Evolutionary conservation across 2,888 invertebrate genomes (phyloP), one percentile per base, ranked within the genome.

Genomic region (Cataglyphis altisquamis): DNA sequence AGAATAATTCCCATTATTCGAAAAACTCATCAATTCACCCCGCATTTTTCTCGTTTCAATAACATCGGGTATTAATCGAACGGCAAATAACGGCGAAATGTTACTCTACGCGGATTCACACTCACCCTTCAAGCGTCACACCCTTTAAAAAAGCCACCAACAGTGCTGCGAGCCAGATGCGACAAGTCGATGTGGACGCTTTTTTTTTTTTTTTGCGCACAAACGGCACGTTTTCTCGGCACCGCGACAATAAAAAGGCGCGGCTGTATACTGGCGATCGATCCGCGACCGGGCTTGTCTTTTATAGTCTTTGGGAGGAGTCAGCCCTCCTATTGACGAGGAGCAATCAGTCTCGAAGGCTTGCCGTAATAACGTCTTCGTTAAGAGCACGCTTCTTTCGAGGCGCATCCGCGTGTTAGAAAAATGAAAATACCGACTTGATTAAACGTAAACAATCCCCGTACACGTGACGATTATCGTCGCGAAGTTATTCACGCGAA

Each of bases 341-440:
- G 57, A 70, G 60, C 60, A 80, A 80, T 80, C 78, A 80, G 78
- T 80, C 63, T 60, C 39, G 60, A 80, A 80, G 78, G 72, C 72
- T 45, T 60, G 72, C 60, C 60, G 36, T 64, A 80, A 68, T 78
- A 78, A 80, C 45, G 72, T 80, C 78, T 80, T 80, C 72, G 78
- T 80, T 70, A 80, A 70, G 45, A 80, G 78, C 45, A 60, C 78
- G 78, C 18, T 80, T 80, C 48, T 52, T 18, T 5, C 48, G 78
- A 70, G 32, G 36, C 78, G 60, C 70, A 60, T 39, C 25, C 45
- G 21, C 57, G 32, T n/a, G 32, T 25, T 12, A 80, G 72, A 32
- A 60, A 62, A 80, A 70, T 80, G 78, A 80, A 80, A 70, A 80
- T 70, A 60, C 29, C 66, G 12, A 32, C 60, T 70, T 60, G 41